Conservation (phyloP, 1,140 invertebrate genomes). For the Tetramorium simillimum region DNA sequence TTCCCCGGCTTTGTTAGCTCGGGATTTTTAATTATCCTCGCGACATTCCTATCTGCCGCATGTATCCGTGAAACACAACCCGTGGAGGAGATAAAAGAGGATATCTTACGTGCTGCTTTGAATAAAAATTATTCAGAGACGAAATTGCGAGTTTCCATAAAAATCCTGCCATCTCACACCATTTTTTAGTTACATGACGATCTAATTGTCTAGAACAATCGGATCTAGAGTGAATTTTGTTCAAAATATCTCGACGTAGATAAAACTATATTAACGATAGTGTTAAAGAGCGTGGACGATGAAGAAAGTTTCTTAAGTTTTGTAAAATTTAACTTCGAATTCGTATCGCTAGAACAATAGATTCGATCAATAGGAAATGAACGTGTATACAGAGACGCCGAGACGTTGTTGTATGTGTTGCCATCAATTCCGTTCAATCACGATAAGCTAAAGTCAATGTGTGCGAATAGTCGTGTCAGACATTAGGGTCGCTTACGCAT, state of each 20-base stretch:
- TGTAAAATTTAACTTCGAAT: neutral
- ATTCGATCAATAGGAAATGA: slow-evolving; percentile 23
- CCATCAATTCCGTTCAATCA: slow-evolving; percentile 73
- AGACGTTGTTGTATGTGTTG: slow-evolving; percentile 58
- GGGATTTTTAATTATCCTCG: slow-evolving; percentile 69
- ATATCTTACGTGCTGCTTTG: slow-evolving; percentile 43
- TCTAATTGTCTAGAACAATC: neutral
- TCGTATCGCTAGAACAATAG: neutral
- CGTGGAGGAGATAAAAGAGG: slow-evolving; percentile 43
- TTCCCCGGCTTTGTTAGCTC: slow-evolving; percentile 64
- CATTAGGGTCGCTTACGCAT: slow-evolving; percentile 74
- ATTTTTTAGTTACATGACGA: neutral
- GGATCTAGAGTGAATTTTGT: neutral
- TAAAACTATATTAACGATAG: neutral
- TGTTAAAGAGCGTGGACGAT: neutral
- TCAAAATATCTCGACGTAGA: neutral
- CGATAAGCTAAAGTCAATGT: slow-evolving; percentile 73
- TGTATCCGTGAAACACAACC: slow-evolving; percentile 7
- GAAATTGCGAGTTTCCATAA: neutral
- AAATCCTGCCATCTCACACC: neutral
- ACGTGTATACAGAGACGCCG: slow-evolving; percentile 29
- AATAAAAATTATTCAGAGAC: slow-evolving; percentile 25
- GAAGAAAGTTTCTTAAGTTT: neutral
- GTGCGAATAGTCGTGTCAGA: slow-evolving; percentile 71
- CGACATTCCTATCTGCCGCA: slow-evolving; percentile 42